A percentile compares a stretch with the other conserved stretches of the same genome.
Conservation (phyloP, 2,797 vertebrate species). For the Leptatherina wallacei region DNA sequence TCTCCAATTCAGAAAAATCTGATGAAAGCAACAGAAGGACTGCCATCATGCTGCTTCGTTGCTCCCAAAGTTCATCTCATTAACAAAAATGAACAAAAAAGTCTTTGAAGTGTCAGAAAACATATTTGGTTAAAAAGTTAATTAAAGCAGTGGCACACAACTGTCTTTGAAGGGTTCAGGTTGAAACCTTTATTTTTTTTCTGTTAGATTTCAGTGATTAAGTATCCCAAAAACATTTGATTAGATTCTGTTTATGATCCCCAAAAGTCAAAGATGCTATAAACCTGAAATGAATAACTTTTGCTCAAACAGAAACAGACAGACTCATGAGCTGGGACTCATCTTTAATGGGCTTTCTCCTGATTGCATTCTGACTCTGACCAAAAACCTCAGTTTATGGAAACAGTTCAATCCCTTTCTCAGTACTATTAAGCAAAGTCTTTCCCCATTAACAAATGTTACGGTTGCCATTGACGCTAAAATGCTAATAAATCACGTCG, state of each 20-base stretch:
- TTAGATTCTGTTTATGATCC: constrained; percentile 20
- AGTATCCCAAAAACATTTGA: constrained; percentile 14
- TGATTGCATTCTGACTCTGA: not conserved
- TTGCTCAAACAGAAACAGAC: not conserved
- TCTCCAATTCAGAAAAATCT: constrained; percentile 7
- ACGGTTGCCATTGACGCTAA: not conserved
- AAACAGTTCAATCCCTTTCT: not conserved
- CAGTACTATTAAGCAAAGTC: not conserved
- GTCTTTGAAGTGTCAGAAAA: constrained; percentile 15
- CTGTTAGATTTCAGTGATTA: constrained; percentile 13
- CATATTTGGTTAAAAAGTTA: constrained; percentile 28
- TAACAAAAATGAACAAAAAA: constrained; percentile 8
- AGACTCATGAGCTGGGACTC: not conserved
- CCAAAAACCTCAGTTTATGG: not conserved
- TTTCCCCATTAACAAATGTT: not conserved
- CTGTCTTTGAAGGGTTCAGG: not conserved
- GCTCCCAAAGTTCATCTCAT: constrained; percentile 12
- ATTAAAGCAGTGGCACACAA: constrained; percentile 17
- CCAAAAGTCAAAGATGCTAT: not conserved
- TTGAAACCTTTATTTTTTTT: not conserved
- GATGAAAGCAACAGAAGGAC: constrained; percentile 28
- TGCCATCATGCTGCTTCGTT: constrained; percentile 9
- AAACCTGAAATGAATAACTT: constrained; percentile 17
- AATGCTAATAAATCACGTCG: not conserved
- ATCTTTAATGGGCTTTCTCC: not conserved